Conservation (phyloP, 1,140 invertebrate species). For the Callitettix versicolor region DNA sequence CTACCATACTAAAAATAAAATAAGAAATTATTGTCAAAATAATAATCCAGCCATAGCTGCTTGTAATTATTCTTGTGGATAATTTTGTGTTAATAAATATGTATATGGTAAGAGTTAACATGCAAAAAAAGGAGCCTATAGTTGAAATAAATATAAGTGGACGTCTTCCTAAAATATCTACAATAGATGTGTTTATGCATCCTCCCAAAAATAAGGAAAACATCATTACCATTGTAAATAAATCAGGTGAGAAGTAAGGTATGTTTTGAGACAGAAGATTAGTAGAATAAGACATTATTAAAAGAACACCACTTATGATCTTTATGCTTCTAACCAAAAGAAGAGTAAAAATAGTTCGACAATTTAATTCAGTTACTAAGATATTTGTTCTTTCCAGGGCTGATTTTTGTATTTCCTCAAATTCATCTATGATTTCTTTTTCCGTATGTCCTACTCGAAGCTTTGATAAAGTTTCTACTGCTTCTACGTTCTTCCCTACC, state of each 20-base stretch:
- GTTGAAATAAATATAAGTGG: not conserved
- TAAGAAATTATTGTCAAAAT: slow-evolving; percentile 12
- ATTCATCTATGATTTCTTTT: slow-evolving; percentile 15
- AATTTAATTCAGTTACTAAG: slow-evolving; percentile 14
- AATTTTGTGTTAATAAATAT: not conserved
- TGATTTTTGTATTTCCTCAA: slow-evolving; percentile 19
- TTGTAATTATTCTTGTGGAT: too few relatives aligned
- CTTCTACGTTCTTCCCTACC: slow-evolving; percentile 47
- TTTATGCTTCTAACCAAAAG: slow-evolving; percentile 22
- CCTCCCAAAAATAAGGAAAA: not conserved
- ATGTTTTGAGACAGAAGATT: not conserved
- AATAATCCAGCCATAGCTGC: slow-evolving; percentile 16
- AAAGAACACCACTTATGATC: slow-evolving; percentile 20
- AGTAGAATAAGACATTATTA: slow-evolving; percentile 22
- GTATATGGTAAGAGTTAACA: not conserved
- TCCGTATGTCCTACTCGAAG: slow-evolving; percentile 40
- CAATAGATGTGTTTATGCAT: not conserved
- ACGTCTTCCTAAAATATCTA: not conserved
- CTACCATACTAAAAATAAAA: slow-evolving; percentile 17
- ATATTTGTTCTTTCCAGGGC: too few relatives aligned
- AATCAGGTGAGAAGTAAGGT: not conserved
- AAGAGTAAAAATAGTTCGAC: slow-evolving; percentile 20
- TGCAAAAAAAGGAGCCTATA: not conserved
- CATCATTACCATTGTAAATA: not conserved
- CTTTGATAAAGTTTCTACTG: slow-evolving; percentile 48